Percentiles rank a stretch among this genome's conserved stretches.
Evolutionary conservation across 2,113 vertebrate genomes (phyloP).

Genomic region (Bettongia penicillata): DNA sequence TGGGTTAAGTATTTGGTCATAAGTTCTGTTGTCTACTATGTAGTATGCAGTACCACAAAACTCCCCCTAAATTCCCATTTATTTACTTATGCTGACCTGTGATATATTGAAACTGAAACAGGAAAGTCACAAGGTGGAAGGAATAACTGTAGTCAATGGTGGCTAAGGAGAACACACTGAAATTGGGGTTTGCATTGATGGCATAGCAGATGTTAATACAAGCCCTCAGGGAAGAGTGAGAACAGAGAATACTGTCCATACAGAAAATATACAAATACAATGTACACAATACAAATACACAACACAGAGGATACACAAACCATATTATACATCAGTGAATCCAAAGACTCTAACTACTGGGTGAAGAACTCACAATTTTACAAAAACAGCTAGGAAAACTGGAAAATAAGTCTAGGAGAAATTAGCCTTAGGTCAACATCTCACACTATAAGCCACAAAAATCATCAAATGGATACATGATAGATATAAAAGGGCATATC

Average conservation of each 20-base stretch:
- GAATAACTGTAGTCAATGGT: background rate
- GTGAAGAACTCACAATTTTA: background rate
- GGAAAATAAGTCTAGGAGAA: background rate
- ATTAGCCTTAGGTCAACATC: background rate
- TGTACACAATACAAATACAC: too few relatives aligned
- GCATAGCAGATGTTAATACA: background rate
- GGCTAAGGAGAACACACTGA: background rate
- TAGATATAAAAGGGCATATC: background rate
- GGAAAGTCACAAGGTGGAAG: too few relatives aligned
- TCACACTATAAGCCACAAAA: background rate
- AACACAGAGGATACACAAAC: too few relatives aligned
- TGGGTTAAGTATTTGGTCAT: too few relatives aligned
- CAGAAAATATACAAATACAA: too few relatives aligned
- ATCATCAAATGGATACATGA: background rate
- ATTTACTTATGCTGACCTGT: too few relatives aligned
- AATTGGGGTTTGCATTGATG: background rate
- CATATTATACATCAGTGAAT: background rate
- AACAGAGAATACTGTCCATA: background rate
- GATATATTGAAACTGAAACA: too few relatives aligned
- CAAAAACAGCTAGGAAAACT: background rate
- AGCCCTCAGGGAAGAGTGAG: background rate
- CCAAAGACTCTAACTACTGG: background rate
- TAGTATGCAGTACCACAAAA: too few relatives aligned
- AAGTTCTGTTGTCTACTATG: too few relatives aligned
- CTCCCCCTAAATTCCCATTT: too few relatives aligned